Conservation (phyloP, 2,113 vertebrate species). For the Daboia siamensis region DNA sequence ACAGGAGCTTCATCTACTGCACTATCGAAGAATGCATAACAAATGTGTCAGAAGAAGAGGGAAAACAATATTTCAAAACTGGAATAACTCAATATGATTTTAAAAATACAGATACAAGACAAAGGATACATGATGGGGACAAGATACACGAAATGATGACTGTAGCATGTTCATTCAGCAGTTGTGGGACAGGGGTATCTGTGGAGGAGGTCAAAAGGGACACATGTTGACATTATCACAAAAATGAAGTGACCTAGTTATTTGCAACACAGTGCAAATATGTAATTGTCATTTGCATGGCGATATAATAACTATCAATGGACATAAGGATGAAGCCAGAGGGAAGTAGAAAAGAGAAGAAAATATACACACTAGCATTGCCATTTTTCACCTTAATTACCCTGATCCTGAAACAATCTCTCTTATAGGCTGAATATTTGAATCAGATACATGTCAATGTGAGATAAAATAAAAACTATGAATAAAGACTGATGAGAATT, state of each 20-base stretch:
- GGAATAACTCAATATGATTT: background rate
- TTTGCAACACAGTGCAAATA: background rate
- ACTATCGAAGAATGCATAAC: background rate
- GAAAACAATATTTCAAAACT: background rate
- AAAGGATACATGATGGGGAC: background rate
- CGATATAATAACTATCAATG: background rate
- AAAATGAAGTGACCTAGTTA: background rate
- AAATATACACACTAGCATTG: background rate
- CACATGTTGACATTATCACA: background rate
- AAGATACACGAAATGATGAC: background rate
- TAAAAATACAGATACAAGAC: background rate
- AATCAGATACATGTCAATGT: slow-evolving; percentile 1
- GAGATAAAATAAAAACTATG: background rate
- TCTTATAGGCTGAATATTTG: slow-evolving; percentile 30
- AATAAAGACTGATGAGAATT: background rate
- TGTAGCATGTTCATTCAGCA: background rate
- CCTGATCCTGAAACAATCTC: background rate
- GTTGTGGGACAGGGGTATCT: background rate
- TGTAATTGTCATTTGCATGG: background rate
- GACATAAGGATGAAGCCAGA: background rate
- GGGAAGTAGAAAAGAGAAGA: background rate
- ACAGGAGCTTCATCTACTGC: background rate
- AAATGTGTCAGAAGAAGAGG: background rate
- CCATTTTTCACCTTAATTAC: background rate
- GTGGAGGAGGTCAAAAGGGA: background rate